Base-by-base conservation (phyloP, 2,888 invertebrate genomes). In the Spilarctia lutea region DNA sequence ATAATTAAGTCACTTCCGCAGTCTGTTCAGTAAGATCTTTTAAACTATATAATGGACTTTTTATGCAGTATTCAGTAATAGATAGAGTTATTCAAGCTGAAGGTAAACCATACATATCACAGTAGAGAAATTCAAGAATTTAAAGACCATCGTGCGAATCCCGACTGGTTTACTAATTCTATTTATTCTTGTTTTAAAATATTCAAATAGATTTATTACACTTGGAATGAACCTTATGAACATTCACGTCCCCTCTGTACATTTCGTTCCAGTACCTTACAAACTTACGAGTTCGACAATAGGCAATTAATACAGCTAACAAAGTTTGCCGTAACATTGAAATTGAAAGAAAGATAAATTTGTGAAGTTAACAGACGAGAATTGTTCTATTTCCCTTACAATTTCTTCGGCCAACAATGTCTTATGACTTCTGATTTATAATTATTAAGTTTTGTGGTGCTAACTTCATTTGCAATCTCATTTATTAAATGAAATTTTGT, bases 331-430 rank as follows among this genome's bases (percentile, higher is more conserved):
- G 82, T 84, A 81, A 85, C 77, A 83, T 75, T 81, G 81, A 81
- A 86, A 87, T 87, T 87, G 88, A 89, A 89, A 88, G 89, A 89
- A 89, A 87, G 89, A 89, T 85, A 88, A 89, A 89, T 89, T 88
- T 76, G n/a, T 45, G 60, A 86, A 89, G 86, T 89, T 86, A 65
- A 69, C 52, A 77, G 82, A 76, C 78, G 75, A 70, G 75, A 80
- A 84, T 83, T 84, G 83, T 85, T 83, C 76, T 65, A 48, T 77
- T 81, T 79, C 70, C 83, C 75, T 74, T 52, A 77, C 77, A 82
- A 76, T 82, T 83, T 77, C 79, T 75, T 75, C 35, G 66, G 78
- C 78, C 65, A 79, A 89, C 88, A 84, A 84, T 86, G 88, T 83
- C 82, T 85, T 79, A 82, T 83, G 81, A 82, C 83, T 85, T 82